Evolutionary conservation across 1,140 invertebrate genomes (phyloP).

Genomic region (Philopotamus ludificatus): DNA sequence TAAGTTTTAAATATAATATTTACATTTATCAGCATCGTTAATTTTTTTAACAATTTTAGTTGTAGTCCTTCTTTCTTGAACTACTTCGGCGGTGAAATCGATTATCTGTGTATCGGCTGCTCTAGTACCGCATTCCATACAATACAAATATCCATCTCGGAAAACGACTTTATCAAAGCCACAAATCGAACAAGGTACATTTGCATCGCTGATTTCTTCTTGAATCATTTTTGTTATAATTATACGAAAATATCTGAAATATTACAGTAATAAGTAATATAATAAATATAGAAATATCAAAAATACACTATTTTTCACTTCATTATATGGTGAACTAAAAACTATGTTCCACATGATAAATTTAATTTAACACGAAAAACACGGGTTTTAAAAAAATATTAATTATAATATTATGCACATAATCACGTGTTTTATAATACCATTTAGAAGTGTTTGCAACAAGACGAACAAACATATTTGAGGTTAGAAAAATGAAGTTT

Average conservation of each 20-base stretch:
- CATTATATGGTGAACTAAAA: too few relatives aligned
- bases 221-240: constrained; percentile 17
- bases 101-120: constrained; percentile 45
- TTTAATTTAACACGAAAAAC: too few relatives aligned
- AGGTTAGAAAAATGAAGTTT: too few relatives aligned
- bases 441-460: too few relatives aligned
- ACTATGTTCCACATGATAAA: too few relatives aligned
- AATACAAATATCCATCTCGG: constrained; percentile 59
- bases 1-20: not conserved
- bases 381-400: too few relatives aligned
- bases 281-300: too few relatives aligned
- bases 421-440: too few relatives aligned
- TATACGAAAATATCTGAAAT: not conserved
- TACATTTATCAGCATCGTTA: not conserved
- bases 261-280: too few relatives aligned
- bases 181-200: constrained; percentile 49
- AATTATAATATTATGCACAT: too few relatives aligned
- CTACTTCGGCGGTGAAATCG: constrained; percentile 34
- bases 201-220: constrained; percentile 3
- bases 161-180: constrained; percentile 51
- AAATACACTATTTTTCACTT: too few relatives aligned
- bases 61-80: not conserved
- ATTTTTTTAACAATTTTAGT: not conserved
- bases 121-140: constrained; percentile 53
- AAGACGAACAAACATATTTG: too few relatives aligned